Conservation (phyloP, 2,797 vertebrate genomes). For the Gymnodraco acuticeps region DNA sequence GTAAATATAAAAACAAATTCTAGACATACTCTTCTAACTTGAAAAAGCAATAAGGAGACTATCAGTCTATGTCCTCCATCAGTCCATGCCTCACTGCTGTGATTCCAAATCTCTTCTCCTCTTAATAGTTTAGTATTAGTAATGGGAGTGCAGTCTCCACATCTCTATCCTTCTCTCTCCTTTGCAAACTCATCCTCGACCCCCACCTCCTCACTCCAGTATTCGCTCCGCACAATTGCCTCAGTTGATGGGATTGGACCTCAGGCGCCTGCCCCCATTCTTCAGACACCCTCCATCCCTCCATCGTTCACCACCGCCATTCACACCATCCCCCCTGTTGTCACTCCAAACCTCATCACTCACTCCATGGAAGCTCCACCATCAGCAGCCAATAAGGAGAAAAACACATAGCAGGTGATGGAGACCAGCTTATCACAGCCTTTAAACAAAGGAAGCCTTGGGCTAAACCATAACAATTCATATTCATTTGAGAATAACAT, state of each 20-base stretch:
- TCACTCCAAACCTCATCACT: slow-evolving; percentile 76
- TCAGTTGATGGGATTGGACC: slow-evolving; percentile 83
- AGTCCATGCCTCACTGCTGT: background rate
- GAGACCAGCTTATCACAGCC: slow-evolving; percentile 37
- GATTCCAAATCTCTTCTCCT: slow-evolving; percentile 20
- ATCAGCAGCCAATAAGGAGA: slow-evolving; percentile 64
- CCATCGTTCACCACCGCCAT: slow-evolving; percentile 49
- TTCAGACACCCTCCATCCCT: slow-evolving; percentile 60
- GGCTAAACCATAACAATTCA: slow-evolving; percentile 31
- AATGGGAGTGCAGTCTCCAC: slow-evolving; percentile 37
- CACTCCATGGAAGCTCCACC: slow-evolving; percentile 62
- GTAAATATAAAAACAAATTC: background rate
- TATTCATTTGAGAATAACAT: slow-evolving; percentile 38
- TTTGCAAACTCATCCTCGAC: slow-evolving; percentile 60
- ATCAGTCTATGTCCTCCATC: slow-evolving; percentile 1
- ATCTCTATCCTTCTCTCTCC: slow-evolving; percentile 40
- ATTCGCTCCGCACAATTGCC: slow-evolving; percentile 81
- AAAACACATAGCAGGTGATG: slow-evolving; percentile 51
- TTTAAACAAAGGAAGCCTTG: slow-evolving; percentile 42
- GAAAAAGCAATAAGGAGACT: background rate
- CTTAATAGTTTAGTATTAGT: slow-evolving; percentile 49
- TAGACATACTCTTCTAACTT: background rate
- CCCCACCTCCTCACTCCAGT: slow-evolving; percentile 61
- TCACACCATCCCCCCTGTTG: slow-evolving; percentile 54
- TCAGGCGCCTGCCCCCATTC: slow-evolving; percentile 69